Percentiles rank a stretch among this genome's conserved stretches.
Evolutionary conservation across 2,888 invertebrate genomes (phyloP).

Genomic region (Thera britannica): DNA sequence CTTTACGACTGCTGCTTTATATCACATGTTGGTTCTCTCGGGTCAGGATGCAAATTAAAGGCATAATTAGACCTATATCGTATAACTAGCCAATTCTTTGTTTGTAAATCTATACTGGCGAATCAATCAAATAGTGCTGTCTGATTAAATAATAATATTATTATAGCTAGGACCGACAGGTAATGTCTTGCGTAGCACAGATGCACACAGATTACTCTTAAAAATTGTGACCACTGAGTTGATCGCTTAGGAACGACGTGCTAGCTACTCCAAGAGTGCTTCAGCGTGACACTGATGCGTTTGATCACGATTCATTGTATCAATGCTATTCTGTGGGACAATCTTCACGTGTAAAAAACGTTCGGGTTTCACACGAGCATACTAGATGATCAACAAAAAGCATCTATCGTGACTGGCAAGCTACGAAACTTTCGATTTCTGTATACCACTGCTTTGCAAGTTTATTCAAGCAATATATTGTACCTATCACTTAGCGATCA

Average conservation of each 20-base stretch:
- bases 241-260: background rate
- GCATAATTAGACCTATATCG: too few relatives aligned
- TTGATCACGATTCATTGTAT: conserved; percentile 24
- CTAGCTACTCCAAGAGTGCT: background rate
- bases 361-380: conserved; percentile 71
- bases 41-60: too few relatives aligned
- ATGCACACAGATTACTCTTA: too few relatives aligned
- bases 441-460: conserved; percentile 56
- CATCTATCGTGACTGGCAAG: conserved; percentile 57
- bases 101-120: too few relatives aligned
- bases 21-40: too few relatives aligned
- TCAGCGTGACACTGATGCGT: background rate
- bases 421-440: conserved; percentile 75
- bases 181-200: too few relatives aligned
- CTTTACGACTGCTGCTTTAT: too few relatives aligned
- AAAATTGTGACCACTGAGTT: too few relatives aligned
- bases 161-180: too few relatives aligned
- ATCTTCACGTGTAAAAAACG: conserved; percentile 33
- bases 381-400: conserved; percentile 72
- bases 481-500: conserved; percentile 26
- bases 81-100: too few relatives aligned
- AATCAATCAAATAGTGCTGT: too few relatives aligned
- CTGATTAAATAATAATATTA: too few relatives aligned
- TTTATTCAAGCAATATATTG: conserved; percentile 42
- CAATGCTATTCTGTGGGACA: conserved; percentile 40